phyloP scores from a whole-genome alignment of 2,113 vertebrate genomes.

The Hyla sarda region DNA sequence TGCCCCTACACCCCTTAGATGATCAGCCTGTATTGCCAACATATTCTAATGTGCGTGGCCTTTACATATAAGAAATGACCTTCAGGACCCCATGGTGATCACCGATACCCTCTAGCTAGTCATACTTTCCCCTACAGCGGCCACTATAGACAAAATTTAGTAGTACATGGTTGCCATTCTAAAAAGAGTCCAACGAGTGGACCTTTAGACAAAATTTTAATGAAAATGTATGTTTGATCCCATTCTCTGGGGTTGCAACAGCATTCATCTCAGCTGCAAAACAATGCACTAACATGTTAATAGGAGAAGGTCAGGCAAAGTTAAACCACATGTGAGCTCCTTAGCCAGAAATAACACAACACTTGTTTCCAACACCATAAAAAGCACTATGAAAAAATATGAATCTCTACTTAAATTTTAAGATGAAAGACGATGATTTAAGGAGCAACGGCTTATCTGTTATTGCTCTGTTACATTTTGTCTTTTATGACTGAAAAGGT shows the following conservation, averaged over 20 bases:
- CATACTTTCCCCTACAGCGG: no score
- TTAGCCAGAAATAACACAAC: slow-evolving; percentile 65
- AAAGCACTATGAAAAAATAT: slow-evolving; percentile 60
- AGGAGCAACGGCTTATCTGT: slow-evolving; percentile 61
- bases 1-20: no score
- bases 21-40: no score
- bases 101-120: no score
- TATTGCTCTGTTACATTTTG: slow-evolving; percentile 62
- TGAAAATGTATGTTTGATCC: slow-evolving; percentile 61
- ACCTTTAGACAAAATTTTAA: slow-evolving; percentile 56
- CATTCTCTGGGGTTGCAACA: slow-evolving; percentile 61
- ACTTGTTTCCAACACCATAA: slow-evolving; percentile 62
- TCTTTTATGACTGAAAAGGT: slow-evolving; percentile 59
- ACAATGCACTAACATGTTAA: slow-evolving; percentile 63
- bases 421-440: slow-evolving; percentile 68
- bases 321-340: slow-evolving; percentile 67
- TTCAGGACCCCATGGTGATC: no score
- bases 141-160: neutral
- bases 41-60: no score
- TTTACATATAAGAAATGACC: no score
- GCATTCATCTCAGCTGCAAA: slow-evolving; percentile 65
- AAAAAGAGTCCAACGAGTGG: no score
- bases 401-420: slow-evolving; percentile 52
- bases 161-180: no score
- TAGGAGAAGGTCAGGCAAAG: slow-evolving; percentile 65